Base-by-base conservation (phyloP, 1,140 invertebrate species). In the Lepidurus arcticus region DNA sequence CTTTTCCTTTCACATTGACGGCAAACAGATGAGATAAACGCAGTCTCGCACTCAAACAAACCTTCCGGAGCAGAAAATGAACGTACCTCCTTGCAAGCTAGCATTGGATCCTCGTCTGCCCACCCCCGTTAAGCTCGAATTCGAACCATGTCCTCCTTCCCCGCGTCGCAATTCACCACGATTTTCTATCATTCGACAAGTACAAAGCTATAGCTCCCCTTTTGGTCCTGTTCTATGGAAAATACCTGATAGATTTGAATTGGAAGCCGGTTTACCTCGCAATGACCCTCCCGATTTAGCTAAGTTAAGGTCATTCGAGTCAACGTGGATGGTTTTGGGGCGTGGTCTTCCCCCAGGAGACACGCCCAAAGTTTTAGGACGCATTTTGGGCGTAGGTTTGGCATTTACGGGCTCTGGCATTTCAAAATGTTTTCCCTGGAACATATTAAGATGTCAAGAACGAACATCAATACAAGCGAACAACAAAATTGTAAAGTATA, bases 261-360 rank as follows among this genome's bases (percentile, higher is more conserved):
- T 90, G 79, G 92, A 94, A 79, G 92, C 92, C 82, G 93, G 93
- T 83, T 93, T 92, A 73, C 90, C 90, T 79, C 90, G 86, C 87
- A 90, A 90, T 80, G 90, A 89, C 26, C 43, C 43, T 26, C 43
- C 24, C 16, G 42, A 79, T 92, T 89, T 80, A 92, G 88, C 82
- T 11, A 44, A 44, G 75, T 79, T 76, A 16, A 79, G 43, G 45
- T 79, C 75, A 45, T 44, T 91, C 82, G 90, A 90, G 84, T 94
- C 93, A 75, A 94, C 93, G 82, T 94, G 93, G 80, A 95, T 95
- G 16, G 93, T 94, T 86, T 94, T 94, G 47, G 93, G 93, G 44
- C 93, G 86, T 75, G 92, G 92, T 77, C 92, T 87, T 82, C 84
- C 84, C 80, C 84, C 81, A 91, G 91, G 81, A 73, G 84, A 84